These are phyloP conservation scores for Drosophila nasuta DNA, from an alignment of 1,140 invertebrate genomes.

Conservation along the genomic window DNA sequence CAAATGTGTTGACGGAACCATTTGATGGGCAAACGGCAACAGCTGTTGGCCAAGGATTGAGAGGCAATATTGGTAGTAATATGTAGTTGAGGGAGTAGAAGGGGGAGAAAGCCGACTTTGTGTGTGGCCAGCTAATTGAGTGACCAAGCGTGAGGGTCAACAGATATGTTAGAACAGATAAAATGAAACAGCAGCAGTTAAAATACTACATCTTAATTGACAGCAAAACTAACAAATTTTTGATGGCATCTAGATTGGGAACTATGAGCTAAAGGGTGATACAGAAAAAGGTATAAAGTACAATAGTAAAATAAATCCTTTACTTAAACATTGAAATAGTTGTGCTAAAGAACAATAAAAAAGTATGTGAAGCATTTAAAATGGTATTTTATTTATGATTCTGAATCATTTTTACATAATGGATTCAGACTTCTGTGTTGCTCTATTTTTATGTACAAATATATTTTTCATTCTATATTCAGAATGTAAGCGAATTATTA, in stretches of 20 bases:
- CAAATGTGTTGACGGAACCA: slow-evolving; percentile 43
- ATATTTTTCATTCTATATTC: too few relatives aligned
- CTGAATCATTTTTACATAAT: too few relatives aligned
- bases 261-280: too few relatives aligned
- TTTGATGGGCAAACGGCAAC: slow-evolving; percentile 46
- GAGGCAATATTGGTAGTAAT: background rate
- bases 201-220: slow-evolving; percentile 42
- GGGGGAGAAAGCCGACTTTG: slow-evolving; percentile 4
- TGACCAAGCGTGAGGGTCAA: slow-evolving; percentile 55
- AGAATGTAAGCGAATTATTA: too few relatives aligned
- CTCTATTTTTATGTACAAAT: too few relatives aligned
- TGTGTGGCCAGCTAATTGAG: slow-evolving; percentile 54
- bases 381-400: too few relatives aligned
- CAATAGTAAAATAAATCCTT: too few relatives aligned
- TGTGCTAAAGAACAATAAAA: too few relatives aligned
- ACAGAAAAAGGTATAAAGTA: too few relatives aligned
- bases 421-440: too few relatives aligned
- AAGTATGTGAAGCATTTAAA: too few relatives aligned
- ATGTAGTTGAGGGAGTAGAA: background rate
- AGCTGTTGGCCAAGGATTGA: slow-evolving; percentile 38
- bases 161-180: slow-evolving; percentile 11
- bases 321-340: too few relatives aligned
- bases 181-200: slow-evolving; percentile 23
- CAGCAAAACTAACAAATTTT: slow-evolving; percentile 27
- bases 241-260: slow-evolving; percentile 4